These are phyloP conservation scores for Mesitornis unicolor DNA, from an alignment of 2,113 vertebrate genomes.

Conservation along the genomic window DNA sequence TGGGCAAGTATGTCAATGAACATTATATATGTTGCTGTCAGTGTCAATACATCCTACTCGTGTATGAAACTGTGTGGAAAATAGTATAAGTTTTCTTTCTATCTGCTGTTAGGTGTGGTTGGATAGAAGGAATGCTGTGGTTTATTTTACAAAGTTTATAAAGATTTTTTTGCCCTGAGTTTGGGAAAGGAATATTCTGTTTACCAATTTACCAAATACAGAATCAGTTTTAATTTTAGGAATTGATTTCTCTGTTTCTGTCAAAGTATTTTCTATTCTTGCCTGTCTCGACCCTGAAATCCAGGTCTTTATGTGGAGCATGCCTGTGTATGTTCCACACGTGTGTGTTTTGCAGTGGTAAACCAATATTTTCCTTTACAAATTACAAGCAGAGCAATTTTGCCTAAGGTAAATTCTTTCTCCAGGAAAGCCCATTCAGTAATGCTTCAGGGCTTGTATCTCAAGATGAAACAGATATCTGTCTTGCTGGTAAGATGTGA, in stretches of 20 bases:
- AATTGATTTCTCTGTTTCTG: neutral
- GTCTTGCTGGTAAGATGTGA: neutral
- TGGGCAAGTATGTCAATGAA: fast-evolving
- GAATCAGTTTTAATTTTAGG: neutral
- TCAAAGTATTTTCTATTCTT: neutral
- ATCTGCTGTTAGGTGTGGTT: neutral
- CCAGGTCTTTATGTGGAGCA: neutral
- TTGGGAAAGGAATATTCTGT: neutral
- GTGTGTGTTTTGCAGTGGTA: neutral
- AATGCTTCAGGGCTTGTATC: neutral
- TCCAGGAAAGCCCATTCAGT: neutral
- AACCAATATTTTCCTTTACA: neutral
- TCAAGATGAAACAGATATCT: neutral
- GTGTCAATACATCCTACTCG: fast-evolving
- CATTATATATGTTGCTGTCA: neutral
- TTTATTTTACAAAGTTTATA: neutral
- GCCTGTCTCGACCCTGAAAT: neutral
- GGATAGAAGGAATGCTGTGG: neutral
- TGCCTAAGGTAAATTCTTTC: neutral
- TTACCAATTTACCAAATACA: neutral
- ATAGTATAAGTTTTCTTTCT: neutral
- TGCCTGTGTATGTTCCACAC: neutral
- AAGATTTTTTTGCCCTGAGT: neutral
- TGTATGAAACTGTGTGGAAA: neutral
- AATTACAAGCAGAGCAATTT: neutral